These are phyloP conservation scores for Actinopyga echinites DNA, from an alignment of 53 echinoderm and acorn worm genomes.

Conservation along the genomic window DNA sequence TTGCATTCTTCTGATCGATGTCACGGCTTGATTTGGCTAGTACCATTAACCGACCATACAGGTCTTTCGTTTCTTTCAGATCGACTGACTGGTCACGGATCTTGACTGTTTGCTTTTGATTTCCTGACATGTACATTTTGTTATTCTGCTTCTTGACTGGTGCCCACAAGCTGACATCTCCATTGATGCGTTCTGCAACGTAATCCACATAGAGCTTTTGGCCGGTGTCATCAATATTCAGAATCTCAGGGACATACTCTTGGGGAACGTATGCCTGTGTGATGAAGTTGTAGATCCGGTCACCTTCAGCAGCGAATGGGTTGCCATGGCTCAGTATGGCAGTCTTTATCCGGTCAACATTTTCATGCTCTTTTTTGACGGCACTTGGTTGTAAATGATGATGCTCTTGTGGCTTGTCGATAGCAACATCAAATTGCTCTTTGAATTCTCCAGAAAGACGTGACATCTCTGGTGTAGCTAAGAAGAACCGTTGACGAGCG, in stretches of 20 bases:
- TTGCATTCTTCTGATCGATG: conserved; percentile 52
- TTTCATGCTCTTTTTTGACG: conserved; percentile 44
- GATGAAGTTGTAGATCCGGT: conserved; percentile 27
- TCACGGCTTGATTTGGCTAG: conserved; percentile 60
- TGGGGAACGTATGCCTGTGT: conserved; percentile 60
- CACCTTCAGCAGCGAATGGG: conserved; percentile 51
- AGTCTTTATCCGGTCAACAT: conserved; percentile 54
- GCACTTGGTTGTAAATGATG: conserved; percentile 30
- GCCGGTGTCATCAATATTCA: conserved; percentile 41
- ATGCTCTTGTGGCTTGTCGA: conserved; percentile 29
- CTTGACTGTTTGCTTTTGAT: conserved; percentile 27
- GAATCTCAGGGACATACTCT: conserved; percentile 57
- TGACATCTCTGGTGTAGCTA: conserved; percentile 55
- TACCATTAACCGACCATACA: conserved; percentile 51
- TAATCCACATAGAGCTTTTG: conserved; percentile 52
- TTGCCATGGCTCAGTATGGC: conserved; percentile 60
- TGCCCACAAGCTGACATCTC: conserved; percentile 58
- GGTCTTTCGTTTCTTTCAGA: conserved; percentile 69
- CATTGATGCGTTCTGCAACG: conserved; percentile 56
- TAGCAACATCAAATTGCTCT: conserved; percentile 41
- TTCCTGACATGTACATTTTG: conserved; percentile 52
- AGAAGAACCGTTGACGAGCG: conserved; percentile 57
- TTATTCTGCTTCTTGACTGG: conserved; percentile 59
- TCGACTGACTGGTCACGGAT: conserved; percentile 57
- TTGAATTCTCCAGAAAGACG: conserved; percentile 55